Base-by-base conservation (phyloP, 1,140 invertebrate species). In the Drosophila malerkotliana region DNA sequence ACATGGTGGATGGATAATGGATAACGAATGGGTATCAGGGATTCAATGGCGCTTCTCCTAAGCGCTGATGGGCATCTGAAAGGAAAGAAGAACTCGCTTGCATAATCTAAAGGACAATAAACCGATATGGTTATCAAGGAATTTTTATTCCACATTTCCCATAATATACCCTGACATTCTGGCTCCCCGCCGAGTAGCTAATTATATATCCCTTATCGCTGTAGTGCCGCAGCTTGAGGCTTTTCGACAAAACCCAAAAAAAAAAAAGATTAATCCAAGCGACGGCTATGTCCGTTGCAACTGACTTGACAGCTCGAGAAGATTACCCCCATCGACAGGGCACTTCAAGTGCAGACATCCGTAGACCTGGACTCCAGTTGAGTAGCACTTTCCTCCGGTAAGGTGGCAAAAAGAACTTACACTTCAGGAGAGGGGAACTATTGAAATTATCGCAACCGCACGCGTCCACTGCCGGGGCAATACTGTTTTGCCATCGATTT, bases 1-100 rank as follows among this genome's bases (percentile, higher is more conserved):
- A 91, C 90, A 91, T 91, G 71, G 41, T 18, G 15, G 15, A 21
- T 12, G n/a, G 49, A 24, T 30, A 26, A 34, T 39, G n/a, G n/a
- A 1, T 18, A 18, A 4, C 14, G 30, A 34, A 69, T 41, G 32
- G 39, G 21, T 21, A 49, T 49, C 52, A 57, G 15, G 63, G 51
- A 24, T 52, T 52, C 24, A n/a, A 44, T 8, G 10, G 10, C 21
- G 10, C 30, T 30, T 15, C 14, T 28, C 9, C 56, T 73, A 67
- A 5, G n/a, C 26, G 21, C 39, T 49, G n/a, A 39, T n/a, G 44
- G 45, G 62, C 79, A 82, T 81, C 79, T 81, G 58, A 8, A 14
- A 77, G 48, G 7, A 28, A 10, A 14, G 12, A 41, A 14, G n/a
- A n/a, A 57, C 49, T 69, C 14, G 3, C 44, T 69, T 53, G 52